A percentile compares a stretch with the other conserved stretches of the same genome.
Evolutionary conservation across 2,888 invertebrate genomes (phyloP).

Genomic region (Tenthredo notha): DNA sequence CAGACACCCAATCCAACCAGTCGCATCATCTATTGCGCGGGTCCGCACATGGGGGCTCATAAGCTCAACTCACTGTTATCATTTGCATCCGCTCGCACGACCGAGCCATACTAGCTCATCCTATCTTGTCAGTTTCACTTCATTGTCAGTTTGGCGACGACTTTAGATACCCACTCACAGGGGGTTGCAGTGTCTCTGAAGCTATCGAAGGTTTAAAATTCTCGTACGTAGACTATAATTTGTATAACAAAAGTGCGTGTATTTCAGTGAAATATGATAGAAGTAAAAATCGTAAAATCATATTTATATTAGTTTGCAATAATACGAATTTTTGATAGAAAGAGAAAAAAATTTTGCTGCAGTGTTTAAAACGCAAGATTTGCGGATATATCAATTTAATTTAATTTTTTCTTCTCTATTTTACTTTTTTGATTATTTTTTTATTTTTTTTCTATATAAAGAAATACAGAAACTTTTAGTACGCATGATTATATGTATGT

Average conservation of each 20-base stretch:
- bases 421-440: background rate
- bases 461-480: background rate
- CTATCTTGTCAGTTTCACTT: conserved; percentile 47
- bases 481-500: background rate
- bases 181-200: background rate
- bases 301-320: background rate
- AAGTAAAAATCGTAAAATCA: background rate
- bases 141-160: conserved; percentile 26
- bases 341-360: background rate
- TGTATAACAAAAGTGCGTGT: no score
- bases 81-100: conserved; percentile 50
- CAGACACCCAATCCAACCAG: conserved; percentile 36
- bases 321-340: background rate
- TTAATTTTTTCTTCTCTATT: no score
- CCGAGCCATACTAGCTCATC: background rate
- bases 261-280: background rate
- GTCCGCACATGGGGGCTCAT: conserved; percentile 49
- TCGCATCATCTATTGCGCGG: conserved; percentile 30
- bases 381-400: background rate
- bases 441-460: background rate
- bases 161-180: background rate
- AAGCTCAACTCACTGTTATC: conserved; percentile 53
- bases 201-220: background rate
- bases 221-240: background rate
- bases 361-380: background rate